Base-by-base conservation (phyloP, 1,140 invertebrate genomes). In the Coenobita brevimanus region DNA sequence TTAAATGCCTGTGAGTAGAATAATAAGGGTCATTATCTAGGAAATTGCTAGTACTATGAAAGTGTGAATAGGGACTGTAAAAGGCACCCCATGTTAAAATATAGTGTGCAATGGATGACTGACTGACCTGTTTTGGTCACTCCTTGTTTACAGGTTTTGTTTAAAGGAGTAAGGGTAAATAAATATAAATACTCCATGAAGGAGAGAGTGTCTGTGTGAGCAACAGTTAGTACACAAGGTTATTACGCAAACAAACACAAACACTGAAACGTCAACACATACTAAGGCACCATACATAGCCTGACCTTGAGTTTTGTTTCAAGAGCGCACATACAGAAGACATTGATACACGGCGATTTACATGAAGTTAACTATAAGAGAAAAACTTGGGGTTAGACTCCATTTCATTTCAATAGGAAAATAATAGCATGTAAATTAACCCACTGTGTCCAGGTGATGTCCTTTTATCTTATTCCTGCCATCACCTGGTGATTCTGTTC, bases 311-410 rank as follows among this genome's bases (percentile, higher is more conserved):
- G 71, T 71, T 86, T 86, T 86, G 50, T 71, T 73, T 78, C 75
- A 78, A 78, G 71, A 88, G 78, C 78, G 78, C 85, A 88, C 85
- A 88, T 81, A 88, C 85, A 88, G 85, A 81, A 88, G 78, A 88
- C 85, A 88, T 73, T 88, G 85, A 88, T 86, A 86, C 85, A 88
- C 78, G 85, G 50, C 67, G 85, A 80, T 88, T 81, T 81, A 88
- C 85, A 88, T 88, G 85, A 81, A 88, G 85, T 81, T 67, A 88
- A 88, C 85, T 88, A 88, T 88, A 81, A 88, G 85, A 88, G 85
- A 88, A 88, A 88, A 88, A 88, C 69, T 81, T 71, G 87, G 75
- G 71, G 54, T 86, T 86, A 86, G 83, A 86, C 75, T 85, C 78
- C 57, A 86, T 86, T 36, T 75, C 79, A 46, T 27, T 54, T 27